phyloP scores from a whole-genome alignment of 2,113 vertebrate species.

The Ahaetulla prasina region DNA sequence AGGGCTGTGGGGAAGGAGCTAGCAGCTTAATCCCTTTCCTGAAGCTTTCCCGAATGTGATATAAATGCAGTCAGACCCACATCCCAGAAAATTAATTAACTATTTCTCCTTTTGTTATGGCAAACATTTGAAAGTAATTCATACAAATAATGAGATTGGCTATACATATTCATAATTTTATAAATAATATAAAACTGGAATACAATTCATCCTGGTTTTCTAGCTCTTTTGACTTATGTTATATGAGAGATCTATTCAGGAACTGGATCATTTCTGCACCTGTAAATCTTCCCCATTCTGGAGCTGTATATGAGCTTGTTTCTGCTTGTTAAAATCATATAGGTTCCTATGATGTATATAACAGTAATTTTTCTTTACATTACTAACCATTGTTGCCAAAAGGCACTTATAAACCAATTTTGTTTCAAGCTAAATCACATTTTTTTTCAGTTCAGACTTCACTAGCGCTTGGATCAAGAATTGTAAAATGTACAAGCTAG shows the following conservation, averaged over 20 bases:
- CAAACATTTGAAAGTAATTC: neutral
- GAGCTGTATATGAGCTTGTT: neutral
- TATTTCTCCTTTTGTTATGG: neutral
- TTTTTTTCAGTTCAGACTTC: neutral
- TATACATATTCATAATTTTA: neutral
- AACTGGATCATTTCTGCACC: neutral
- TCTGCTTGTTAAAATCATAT: neutral
- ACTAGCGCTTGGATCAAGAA: neutral
- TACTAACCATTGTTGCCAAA: neutral
- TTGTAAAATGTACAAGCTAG: neutral
- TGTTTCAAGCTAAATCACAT: neutral
- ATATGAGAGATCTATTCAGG: neutral
- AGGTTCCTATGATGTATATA: neutral
- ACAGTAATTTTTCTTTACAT: neutral
- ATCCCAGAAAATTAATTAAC: neutral
- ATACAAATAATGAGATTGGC: constrained; percentile 1
- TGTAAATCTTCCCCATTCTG: neutral
- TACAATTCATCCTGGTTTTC: neutral
- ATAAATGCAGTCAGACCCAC: neutral
- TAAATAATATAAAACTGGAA: neutral
- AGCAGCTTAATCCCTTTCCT: too few relatives aligned
- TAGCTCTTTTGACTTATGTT: neutral
- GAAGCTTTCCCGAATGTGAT: too few relatives aligned
- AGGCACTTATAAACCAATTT: neutral
- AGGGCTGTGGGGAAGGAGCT: too few relatives aligned